A percentile compares a stretch with the other conserved stretches of the same genome.
These are phyloP conservation scores for Paratrypauchen microcephalus DNA, from an alignment of 2,797 vertebrate species.

Conservation along the genomic window DNA sequence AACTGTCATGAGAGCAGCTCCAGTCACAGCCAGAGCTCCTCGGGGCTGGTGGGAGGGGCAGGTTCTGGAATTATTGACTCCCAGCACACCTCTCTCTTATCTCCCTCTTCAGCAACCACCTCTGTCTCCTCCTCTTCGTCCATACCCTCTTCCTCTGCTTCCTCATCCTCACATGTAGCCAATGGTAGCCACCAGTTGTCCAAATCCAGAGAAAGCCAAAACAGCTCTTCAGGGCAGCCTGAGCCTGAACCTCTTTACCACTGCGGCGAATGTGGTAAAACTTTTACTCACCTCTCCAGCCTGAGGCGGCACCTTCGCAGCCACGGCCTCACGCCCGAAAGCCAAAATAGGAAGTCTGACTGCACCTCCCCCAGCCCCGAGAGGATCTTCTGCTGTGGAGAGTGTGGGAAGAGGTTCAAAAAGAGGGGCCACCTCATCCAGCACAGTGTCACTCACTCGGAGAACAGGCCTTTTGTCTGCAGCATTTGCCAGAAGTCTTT, in stretches of 20 bases:
- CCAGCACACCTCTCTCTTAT: constrained; percentile 73
- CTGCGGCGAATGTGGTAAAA: constrained; percentile 89
- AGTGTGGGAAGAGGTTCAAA: constrained; percentile 91
- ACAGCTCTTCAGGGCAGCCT: constrained; percentile 60
- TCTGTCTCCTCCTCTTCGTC: constrained; percentile 79
- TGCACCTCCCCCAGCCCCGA: constrained; percentile 79
- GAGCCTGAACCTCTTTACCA: constrained; percentile 85
- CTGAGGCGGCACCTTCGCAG: constrained; percentile 91
- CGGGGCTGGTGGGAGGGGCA: constrained; percentile 75
- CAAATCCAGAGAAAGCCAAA: constrained; percentile 72
- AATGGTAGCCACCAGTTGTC: constrained; percentile 74
- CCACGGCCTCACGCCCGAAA: constrained; percentile 81
- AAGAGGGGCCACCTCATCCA: constrained; percentile 92
- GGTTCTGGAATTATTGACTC: constrained; percentile 74
- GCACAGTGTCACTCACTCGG: constrained; percentile 89
- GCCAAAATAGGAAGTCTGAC: constrained; percentile 68
- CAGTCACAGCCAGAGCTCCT: constrained; percentile 74
- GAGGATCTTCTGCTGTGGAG: constrained; percentile 85
- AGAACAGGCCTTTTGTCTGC: constrained; percentile 88
- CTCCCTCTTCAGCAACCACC: constrained; percentile 74
- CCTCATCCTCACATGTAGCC: constrained; percentile 78
- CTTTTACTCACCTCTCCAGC: constrained; percentile 91
- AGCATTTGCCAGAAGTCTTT: constrained; percentile 89
- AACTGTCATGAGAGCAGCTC: constrained; percentile 77
- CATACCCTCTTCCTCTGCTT: constrained; percentile 70